Percentiles rank a stretch among this genome's conserved stretches.
These are phyloP conservation scores for Geotrypetes seraphini DNA, from an alignment of 2,797 vertebrate genomes.

Conservation along the genomic window DNA sequence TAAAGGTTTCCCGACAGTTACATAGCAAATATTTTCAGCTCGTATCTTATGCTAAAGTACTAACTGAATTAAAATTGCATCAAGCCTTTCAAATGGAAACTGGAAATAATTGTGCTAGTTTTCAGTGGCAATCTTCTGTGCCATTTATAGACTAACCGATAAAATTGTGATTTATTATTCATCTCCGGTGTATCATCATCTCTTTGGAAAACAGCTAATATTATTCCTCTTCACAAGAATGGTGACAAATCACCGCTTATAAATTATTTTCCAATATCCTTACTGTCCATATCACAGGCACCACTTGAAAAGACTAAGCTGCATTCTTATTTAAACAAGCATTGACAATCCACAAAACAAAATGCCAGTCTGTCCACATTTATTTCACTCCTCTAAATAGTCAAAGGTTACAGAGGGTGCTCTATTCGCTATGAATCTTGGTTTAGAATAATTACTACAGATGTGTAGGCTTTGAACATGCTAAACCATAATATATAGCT, in stretches of 20 bases:
- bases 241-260: conserved; percentile 13
- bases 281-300: conserved; percentile 6
- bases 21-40: too few relatives aligned
- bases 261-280: conserved; percentile 18
- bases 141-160: conserved; percentile 14
- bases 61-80: conserved; percentile 22
- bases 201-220: conserved; percentile 7
- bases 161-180: conserved; percentile 26
- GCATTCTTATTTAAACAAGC: conserved; percentile 12
- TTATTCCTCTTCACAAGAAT: conserved; percentile 10
- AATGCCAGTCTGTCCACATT: not conserved
- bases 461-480: not conserved
- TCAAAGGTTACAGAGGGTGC: conserved; percentile 17
- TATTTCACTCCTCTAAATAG: conserved; percentile 18
- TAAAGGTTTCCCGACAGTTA: too few relatives aligned
- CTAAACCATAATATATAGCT: conserved; percentile 1
- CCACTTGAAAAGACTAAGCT: not conserved
- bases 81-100: not conserved
- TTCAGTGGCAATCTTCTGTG: conserved; percentile 19
- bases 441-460: conserved; percentile 20
- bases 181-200: conserved; percentile 3
- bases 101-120: conserved; percentile 16
- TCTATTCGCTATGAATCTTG: conserved; percentile 21
- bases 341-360: conserved; percentile 9
- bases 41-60: conserved; percentile 18